Base-by-base conservation (phyloP, 2,888 invertebrate species). In the Thysanoteuthis rhombus region DNA sequence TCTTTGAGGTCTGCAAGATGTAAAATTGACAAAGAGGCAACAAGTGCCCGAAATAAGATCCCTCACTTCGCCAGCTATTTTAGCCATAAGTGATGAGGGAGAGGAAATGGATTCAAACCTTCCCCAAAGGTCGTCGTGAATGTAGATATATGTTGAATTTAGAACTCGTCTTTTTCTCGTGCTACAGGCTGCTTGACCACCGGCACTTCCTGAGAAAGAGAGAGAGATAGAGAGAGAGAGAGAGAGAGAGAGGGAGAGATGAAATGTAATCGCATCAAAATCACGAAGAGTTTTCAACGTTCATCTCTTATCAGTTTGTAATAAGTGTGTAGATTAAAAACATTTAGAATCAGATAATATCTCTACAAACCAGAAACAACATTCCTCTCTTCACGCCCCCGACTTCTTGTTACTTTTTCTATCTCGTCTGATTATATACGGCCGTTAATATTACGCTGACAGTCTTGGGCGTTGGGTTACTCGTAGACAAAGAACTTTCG, bases 311-410 rank as follows among this genome's bases (percentile, higher is more conserved):
- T 75, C 75, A 75, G 12, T 12, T 19, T n/a, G 75, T 36, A 75
- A 75, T 75, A 75, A 75, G n/a, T 75, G 75, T n/a, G 75, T 75
- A n/a, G 75, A 75, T 75, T n/a, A 75, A 75, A 75, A 75, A 75
- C 75, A 75, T 75, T n/a, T 12, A n/a, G 36, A 75, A n/a, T 1
- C 75, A 36, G n/a, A 75, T 36, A 75, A 75, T 36, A 75, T 75
- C 75, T 75, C n/a, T 36, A 75, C 75, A 75, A 75, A 75, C 16
- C 75, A 75, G 16, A 75, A 36, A 75, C 16, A 75, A 75, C 19
- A 19, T 75, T 75, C n/a, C n/a, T n/a, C n/a, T 75, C n/a, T 10
- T 10, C 75, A 52, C 52, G 25, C 52, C 22, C 22, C 52, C 52
- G 6, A 22, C 22, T 52, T 52, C 52, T 52, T 25, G 2, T 52